Evolutionary conservation across 2,888 invertebrate genomes (phyloP).

Genomic region (Mesorhabditis sp.): DNA sequence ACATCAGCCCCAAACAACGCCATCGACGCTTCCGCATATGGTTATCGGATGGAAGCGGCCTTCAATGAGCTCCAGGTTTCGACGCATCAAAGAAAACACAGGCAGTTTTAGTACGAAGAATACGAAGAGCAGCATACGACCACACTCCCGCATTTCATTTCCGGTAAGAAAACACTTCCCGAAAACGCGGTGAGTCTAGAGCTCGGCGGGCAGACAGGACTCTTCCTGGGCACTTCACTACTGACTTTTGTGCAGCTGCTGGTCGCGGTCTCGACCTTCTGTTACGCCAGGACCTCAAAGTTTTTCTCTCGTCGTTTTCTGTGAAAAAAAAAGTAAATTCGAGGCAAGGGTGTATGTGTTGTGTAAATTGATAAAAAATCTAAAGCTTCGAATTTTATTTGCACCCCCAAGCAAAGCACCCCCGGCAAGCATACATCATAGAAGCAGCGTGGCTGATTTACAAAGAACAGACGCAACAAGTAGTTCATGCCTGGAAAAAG

Average conservation of each 20-base stretch:
- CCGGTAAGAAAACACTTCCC: constrained; percentile 5
- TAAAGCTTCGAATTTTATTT: no score
- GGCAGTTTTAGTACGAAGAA: constrained; percentile 22
- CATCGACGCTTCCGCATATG: neutral
- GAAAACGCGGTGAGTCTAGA: constrained; percentile 9
- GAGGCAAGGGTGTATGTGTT: no score
- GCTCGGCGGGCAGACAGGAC: constrained; percentile 34
- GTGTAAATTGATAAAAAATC: no score
- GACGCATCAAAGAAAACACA: neutral
- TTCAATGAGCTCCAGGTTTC: constrained; percentile 1
- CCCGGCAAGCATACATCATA: no score
- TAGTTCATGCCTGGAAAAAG: no score
- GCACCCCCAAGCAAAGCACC: no score
- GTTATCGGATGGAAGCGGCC: neutral
- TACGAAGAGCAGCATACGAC: constrained; percentile 31
- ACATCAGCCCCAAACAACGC: neutral
- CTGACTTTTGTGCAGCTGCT: constrained; percentile 32
- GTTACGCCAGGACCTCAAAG: neutral
- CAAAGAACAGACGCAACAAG: no score
- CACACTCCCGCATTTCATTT: constrained; percentile 32
- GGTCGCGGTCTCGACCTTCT: neutral
- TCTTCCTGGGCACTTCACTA: constrained; percentile 31
- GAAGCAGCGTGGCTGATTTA: no score
- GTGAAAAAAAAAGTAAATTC: no score
- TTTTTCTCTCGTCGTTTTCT: neutral